Conservation (phyloP, 2,888 invertebrate species). For the Thalpophila matura region DNA sequence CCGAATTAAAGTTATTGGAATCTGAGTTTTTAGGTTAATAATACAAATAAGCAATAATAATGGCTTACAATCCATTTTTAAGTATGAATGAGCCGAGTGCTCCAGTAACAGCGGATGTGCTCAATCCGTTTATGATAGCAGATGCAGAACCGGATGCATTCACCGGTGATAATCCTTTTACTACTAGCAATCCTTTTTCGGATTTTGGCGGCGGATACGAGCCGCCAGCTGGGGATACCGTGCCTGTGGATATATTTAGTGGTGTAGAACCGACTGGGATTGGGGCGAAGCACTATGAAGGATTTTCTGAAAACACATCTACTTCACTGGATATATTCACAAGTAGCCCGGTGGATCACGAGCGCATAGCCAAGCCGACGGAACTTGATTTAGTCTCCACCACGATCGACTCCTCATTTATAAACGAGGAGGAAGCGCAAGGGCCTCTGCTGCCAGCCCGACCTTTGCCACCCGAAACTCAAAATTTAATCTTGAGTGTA, state of each 20-base stretch:
- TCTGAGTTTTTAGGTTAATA: slow-evolving; percentile 91
- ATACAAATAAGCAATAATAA: slow-evolving; percentile 71
- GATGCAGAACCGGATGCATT: slow-evolving; percentile 77
- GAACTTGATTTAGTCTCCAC: slow-evolving; percentile 81
- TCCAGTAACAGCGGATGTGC: slow-evolving; percentile 86
- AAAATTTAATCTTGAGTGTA: slow-evolving; percentile 95
- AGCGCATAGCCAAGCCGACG: slow-evolving; percentile 79
- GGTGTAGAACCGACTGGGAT: slow-evolving; percentile 76
- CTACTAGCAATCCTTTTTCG: slow-evolving; percentile 93
- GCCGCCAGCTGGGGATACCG: slow-evolving; percentile 81
- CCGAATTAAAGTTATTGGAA: slow-evolving; percentile 94
- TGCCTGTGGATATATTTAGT: slow-evolving; percentile 85
- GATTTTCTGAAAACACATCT: slow-evolving; percentile 62
- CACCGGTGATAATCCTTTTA: slow-evolving; percentile 93
- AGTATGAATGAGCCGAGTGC: slow-evolving; percentile 93
- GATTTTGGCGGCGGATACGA: slow-evolving; percentile 87
- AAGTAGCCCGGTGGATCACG: slow-evolving; percentile 64
- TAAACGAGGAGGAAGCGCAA: slow-evolving; percentile 63
- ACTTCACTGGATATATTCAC: slow-evolving; percentile 70
- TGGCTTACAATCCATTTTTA: slow-evolving; percentile 95
- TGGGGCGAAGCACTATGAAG: slow-evolving; percentile 80
- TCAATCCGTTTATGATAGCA: slow-evolving; percentile 93
- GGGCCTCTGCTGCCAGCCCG: slow-evolving; percentile 87
- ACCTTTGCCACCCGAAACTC: slow-evolving; percentile 94
- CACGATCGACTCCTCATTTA: slow-evolving; percentile 71